Evolutionary conservation across 2,888 invertebrate genomes (phyloP).

Genomic region (Helobdella robusta): DNA sequence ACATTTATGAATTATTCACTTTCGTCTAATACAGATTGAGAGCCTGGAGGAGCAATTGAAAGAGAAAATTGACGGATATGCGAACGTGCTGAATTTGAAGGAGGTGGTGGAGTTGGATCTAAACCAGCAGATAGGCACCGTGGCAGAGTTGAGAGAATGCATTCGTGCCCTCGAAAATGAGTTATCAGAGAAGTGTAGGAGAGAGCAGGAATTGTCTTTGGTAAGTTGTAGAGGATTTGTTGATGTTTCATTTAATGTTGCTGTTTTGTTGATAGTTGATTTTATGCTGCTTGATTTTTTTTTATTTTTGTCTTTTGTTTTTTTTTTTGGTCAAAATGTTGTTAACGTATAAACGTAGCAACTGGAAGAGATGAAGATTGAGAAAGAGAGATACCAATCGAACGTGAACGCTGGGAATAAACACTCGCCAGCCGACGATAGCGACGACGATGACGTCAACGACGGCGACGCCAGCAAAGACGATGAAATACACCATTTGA

Average conservation of each 20-base stretch:
- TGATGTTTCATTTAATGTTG: background rate
- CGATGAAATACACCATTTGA: too few species aligned
- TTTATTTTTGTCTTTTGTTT: too few species aligned
- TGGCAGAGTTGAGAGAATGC: conserved; percentile 65
- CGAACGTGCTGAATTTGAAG: conserved; percentile 52
- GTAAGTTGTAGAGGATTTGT: background rate
- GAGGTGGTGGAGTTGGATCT: conserved; percentile 63
- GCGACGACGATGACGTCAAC: too few species aligned
- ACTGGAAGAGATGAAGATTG: too few species aligned
- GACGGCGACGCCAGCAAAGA: too few species aligned
- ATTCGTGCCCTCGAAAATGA: conserved; percentile 63
- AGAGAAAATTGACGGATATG: conserved; percentile 41
- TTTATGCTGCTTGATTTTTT: too few species aligned
- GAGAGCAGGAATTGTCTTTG: conserved; percentile 10
- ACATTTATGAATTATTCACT: background rate
- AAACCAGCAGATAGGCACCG: conserved; percentile 67
- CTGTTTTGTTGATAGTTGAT: too few species aligned
- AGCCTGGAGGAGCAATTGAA: conserved; percentile 62
- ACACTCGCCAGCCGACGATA: too few species aligned
- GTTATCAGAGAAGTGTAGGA: conserved; percentile 12
- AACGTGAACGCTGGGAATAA: too few species aligned
- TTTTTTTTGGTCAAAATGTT: too few species aligned
- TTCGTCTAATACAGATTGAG: conserved; percentile 59
- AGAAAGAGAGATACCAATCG: too few species aligned
- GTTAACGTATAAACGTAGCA: too few species aligned